Conservation (phyloP, 2,113 vertebrate genomes). For the Mandrillus leucophaeus region DNA sequence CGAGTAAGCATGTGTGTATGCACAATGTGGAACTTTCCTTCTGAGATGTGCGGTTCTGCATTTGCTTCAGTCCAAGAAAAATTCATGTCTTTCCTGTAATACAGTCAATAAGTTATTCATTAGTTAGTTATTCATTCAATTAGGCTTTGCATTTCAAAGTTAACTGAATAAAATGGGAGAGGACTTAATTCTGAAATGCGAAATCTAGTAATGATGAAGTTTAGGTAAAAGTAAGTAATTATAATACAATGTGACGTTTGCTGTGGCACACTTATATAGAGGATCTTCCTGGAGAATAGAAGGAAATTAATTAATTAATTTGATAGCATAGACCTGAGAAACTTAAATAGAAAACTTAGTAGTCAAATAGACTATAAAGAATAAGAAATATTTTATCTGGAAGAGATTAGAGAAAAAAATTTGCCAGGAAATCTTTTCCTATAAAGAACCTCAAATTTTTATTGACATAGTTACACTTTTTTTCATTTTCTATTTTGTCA, state of each 20-base stretch:
- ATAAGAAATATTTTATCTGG: background rate
- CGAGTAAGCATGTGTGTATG: background rate
- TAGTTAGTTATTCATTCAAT: background rate
- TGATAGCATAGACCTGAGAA: background rate
- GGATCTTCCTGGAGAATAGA: background rate
- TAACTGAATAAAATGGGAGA: background rate
- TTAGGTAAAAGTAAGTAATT: background rate
- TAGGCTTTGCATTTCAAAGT: background rate
- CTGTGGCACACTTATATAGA: background rate
- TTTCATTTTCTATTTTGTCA: background rate
- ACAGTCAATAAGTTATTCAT: background rate
- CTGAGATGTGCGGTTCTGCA: accelerated
- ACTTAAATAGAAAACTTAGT: background rate
- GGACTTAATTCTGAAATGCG: background rate
- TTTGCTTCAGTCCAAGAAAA: background rate
- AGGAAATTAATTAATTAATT: background rate
- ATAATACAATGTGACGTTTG: background rate
- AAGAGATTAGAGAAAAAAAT: background rate
- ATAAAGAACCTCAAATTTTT: background rate
- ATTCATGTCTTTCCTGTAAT: background rate
- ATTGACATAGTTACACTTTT: background rate
- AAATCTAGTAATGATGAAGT: background rate
- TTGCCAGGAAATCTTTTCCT: background rate
- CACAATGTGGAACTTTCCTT: background rate
- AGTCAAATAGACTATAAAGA: background rate